phyloP scores from a whole-genome alignment of 2,113 vertebrate species.

The Menura novaehollandiae region DNA sequence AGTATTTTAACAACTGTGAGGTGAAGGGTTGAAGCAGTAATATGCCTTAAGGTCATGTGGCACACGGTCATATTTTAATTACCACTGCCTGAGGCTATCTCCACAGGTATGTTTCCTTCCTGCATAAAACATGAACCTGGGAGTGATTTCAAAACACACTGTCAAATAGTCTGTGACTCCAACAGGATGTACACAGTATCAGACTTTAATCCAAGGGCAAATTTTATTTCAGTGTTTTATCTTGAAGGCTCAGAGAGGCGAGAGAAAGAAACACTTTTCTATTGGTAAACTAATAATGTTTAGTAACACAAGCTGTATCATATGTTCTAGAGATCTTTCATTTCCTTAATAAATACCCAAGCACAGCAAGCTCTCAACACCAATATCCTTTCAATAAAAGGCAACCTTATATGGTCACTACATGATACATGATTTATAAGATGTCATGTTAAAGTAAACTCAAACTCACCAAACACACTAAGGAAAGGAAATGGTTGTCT shows the following conservation, averaged over 20 bases:
- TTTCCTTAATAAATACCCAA: constrained; percentile 63
- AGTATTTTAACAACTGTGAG: constrained; percentile 36
- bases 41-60: constrained; percentile 62
- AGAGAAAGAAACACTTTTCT: constrained; percentile 39
- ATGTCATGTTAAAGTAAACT: constrained; percentile 59
- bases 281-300: constrained; percentile 51
- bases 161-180: constrained; percentile 47
- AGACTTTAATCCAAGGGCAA: constrained; percentile 59
- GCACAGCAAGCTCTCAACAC: constrained; percentile 38
- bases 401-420: constrained; percentile 59
- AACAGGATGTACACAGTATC: constrained; percentile 22
- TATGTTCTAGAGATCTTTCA: constrained; percentile 41
- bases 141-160: constrained; percentile 48
- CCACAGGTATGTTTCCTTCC: constrained; percentile 71
- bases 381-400: constrained; percentile 67
- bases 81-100: constrained; percentile 62
- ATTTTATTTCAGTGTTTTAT: constrained; percentile 52
- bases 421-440: constrained; percentile 68
- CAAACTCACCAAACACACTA: constrained; percentile 32
- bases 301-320: not conserved
- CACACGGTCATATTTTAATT: constrained; percentile 69
- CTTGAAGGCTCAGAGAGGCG: not conserved
- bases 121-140: constrained; percentile 72
- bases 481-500: constrained; percentile 57
- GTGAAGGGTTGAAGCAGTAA: constrained; percentile 58